A percentile compares a stretch with the other conserved stretches of the same genome.
These are phyloP conservation scores for Leptonema lineaticorne DNA, from an alignment of 1,140 invertebrate genomes.

Conservation along the genomic window DNA sequence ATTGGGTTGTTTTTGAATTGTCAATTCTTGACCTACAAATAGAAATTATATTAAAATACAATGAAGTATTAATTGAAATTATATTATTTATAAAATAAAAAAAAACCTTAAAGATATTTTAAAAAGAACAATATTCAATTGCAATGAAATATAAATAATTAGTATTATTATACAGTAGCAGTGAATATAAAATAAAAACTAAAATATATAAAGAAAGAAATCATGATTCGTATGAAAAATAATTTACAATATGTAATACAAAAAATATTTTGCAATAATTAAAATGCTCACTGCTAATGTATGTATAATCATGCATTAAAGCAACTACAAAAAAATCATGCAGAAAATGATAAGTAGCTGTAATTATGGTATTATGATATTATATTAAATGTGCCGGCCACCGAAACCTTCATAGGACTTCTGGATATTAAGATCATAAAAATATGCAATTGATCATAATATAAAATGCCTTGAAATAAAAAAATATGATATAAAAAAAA, in stretches of 20 bases:
- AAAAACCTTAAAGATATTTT: too few relatives aligned
- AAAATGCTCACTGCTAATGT: too few relatives aligned
- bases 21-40: slow-evolving; percentile 79
- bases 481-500: background rate
- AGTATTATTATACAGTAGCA: too few relatives aligned
- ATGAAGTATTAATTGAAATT: too few relatives aligned
- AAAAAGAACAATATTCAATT: too few relatives aligned
- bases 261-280: too few relatives aligned
- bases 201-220: too few relatives aligned
- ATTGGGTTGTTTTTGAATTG: slow-evolving; percentile 95
- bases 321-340: slow-evolving; percentile 30
- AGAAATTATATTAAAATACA: background rate
- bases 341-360: background rate
- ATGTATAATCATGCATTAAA: too few relatives aligned
- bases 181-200: too few relatives aligned
- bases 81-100: too few relatives aligned
- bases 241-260: background rate
- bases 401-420: slow-evolving; percentile 30
- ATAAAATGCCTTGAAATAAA: background rate
- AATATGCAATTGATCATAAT: slow-evolving; percentile 1
- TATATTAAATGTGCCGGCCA: slow-evolving; percentile 38
- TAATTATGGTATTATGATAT: too few relatives aligned
- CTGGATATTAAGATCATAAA: background rate
- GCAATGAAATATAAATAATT: background rate
- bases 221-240: background rate